These are phyloP conservation scores for Bolinopsis microptera DNA, from an alignment of 37 sponge, comb jelly and placozoan species.

Conservation along the genomic window DNA sequence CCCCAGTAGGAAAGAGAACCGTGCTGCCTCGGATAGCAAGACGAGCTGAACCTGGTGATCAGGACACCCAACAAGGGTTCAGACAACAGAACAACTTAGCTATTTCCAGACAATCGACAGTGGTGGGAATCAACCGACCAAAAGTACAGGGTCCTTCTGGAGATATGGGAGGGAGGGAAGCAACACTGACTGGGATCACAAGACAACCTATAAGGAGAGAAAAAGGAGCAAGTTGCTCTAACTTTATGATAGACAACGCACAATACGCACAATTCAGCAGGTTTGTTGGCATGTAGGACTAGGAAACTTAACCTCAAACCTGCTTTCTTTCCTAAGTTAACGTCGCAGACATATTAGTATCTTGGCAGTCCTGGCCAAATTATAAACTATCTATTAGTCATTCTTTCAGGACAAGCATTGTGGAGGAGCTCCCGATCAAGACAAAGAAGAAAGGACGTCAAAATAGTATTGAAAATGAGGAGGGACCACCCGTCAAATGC, in stretches of 20 bases:
- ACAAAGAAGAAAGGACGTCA: background rate
- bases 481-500: background rate
- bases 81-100: background rate
- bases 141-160: background rate
- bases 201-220: background rate
- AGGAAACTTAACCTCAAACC: background rate
- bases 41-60: background rate
- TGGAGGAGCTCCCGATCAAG: background rate
- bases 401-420: background rate
- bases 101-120: background rate
- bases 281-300: background rate
- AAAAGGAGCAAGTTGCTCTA: background rate
- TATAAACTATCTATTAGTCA: no score
- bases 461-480: no score
- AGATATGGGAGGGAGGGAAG: background rate
- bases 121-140: background rate
- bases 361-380: no score
- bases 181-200: background rate
- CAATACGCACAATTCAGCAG: constrained; percentile 22
- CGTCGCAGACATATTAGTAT: no score
- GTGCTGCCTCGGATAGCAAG: background rate
- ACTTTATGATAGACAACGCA: background rate
- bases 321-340: no score
- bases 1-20: background rate
- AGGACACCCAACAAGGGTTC: no score